These are phyloP conservation scores for Stenoptilia bipunctidactyla DNA, from an alignment of 2,888 invertebrate species.

Conservation along the genomic window DNA sequence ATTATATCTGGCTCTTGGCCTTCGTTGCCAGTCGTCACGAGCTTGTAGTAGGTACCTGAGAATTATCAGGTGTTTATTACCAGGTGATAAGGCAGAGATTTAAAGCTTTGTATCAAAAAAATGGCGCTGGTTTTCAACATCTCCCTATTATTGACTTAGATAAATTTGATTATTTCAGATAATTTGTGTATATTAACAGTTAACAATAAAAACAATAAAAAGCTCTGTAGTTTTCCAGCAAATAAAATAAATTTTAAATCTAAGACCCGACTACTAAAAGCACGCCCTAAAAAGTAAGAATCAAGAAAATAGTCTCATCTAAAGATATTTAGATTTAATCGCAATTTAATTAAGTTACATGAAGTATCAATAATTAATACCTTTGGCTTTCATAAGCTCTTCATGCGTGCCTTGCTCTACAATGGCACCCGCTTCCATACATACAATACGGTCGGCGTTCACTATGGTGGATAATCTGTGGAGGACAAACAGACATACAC, in stretches of 20 bases:
- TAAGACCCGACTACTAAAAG: no score
- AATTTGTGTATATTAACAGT: no score
- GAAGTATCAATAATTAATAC: slow-evolving; percentile 47
- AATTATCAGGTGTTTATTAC: neutral
- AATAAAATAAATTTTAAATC: no score
- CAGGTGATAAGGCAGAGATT: neutral
- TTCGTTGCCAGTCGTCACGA: slow-evolving; percentile 75
- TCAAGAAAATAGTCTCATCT: no score
- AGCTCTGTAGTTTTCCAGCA: no score
- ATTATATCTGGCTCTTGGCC: slow-evolving; percentile 45
- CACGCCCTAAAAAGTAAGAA: no score
- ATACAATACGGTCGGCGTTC: slow-evolving; percentile 78
- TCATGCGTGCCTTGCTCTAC: slow-evolving; percentile 83
- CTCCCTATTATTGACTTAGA: no score
- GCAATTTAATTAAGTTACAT: no score
- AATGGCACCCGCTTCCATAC: slow-evolving; percentile 79
- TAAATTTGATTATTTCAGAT: no score
- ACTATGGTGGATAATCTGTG: slow-evolving; percentile 77
- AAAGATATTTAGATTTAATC: no score
- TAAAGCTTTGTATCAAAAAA: neutral
- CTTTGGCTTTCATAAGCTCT: slow-evolving; percentile 76
- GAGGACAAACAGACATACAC: slow-evolving; percentile 6
- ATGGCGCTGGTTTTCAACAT: neutral
- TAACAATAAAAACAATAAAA: no score
- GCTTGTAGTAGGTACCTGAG: slow-evolving; percentile 58